These are phyloP conservation scores for Andricus curvator DNA, from an alignment of 2,888 invertebrate genomes.

Conservation along the genomic window DNA sequence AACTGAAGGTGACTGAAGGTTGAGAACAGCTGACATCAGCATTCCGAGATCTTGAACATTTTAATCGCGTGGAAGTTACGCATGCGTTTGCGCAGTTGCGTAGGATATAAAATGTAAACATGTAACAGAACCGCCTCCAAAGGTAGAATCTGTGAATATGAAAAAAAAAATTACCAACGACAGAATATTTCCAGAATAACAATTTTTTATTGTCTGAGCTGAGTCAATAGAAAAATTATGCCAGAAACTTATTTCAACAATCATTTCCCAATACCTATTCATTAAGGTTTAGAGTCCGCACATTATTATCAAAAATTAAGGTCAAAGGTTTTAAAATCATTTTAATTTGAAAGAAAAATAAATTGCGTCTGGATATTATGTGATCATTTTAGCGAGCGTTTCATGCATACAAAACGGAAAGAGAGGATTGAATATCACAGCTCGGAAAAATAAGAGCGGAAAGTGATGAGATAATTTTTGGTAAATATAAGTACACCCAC, in stretches of 20 bases:
- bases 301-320: not conserved
- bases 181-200: not conserved
- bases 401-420: not conserved
- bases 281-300: not conserved
- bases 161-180: conserved; percentile 2
- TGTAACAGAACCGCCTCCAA: not conserved
- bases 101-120: conserved; percentile 15
- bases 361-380: not conserved
- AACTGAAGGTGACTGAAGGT: not conserved
- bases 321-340: not conserved
- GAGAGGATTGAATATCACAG: not conserved
- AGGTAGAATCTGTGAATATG: conserved; percentile 4
- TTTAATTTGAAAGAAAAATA: not conserved
- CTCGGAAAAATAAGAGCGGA: not conserved
- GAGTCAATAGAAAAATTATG: not conserved
- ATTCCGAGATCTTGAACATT: conserved; percentile 25
- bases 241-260: not conserved
- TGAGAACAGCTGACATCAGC: conserved; percentile 5
- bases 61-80: not conserved
- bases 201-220: not conserved
- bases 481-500: not conserved
- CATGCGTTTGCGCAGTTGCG: conserved; percentile 26
- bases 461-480: not conserved
- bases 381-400: not conserved
- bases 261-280: not conserved